Percentiles rank a stretch among this genome's conserved stretches.
These are phyloP conservation scores for Cyanoramphus novaezelandiae DNA, from an alignment of 2,113 vertebrate genomes.

Conservation along the genomic window DNA sequence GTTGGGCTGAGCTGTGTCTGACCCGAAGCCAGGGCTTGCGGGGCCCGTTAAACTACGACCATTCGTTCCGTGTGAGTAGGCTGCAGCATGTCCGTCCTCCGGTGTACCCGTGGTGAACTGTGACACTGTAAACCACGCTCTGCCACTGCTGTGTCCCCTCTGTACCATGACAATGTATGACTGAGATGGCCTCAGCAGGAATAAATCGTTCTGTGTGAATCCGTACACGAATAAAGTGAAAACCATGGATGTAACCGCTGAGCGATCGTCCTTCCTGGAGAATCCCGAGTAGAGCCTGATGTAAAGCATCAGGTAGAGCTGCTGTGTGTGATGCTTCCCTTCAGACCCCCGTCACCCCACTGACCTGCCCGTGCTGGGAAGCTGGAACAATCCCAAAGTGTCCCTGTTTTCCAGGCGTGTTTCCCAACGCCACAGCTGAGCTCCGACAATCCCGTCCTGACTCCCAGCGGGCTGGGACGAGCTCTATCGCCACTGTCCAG, in stretches of 20 bases:
- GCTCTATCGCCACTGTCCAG: neutral
- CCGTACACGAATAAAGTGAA: conserved; percentile 84
- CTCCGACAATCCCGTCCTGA: neutral
- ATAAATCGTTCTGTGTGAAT: conserved; percentile 71
- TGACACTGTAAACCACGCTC: neutral
- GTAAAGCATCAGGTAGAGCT: neutral
- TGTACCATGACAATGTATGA: neutral
- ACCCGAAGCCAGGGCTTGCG: neutral
- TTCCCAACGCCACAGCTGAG: neutral
- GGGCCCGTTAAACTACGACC: conserved; percentile 16
- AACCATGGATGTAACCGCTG: conserved; percentile 10
- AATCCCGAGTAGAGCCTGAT: accelerated
- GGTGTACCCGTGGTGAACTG: conserved; percentile 46
- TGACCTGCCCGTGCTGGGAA: neutral
- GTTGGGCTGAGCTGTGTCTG: neutral
- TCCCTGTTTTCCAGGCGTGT: neutral
- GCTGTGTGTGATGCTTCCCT: neutral
- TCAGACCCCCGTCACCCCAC: neutral
- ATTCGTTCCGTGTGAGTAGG: conserved; percentile 20
- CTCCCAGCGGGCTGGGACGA: neutral
- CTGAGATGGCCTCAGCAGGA: conserved; percentile 61
- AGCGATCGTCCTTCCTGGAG: neutral
- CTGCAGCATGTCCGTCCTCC: conserved; percentile 78
- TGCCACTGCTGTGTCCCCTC: neutral
- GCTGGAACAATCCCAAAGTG: neutral